Percentiles rank a stretch among this genome's conserved stretches.
phyloP scores from a whole-genome alignment of 2,113 vertebrate species.

The Gopherus evgoodei region DNA sequence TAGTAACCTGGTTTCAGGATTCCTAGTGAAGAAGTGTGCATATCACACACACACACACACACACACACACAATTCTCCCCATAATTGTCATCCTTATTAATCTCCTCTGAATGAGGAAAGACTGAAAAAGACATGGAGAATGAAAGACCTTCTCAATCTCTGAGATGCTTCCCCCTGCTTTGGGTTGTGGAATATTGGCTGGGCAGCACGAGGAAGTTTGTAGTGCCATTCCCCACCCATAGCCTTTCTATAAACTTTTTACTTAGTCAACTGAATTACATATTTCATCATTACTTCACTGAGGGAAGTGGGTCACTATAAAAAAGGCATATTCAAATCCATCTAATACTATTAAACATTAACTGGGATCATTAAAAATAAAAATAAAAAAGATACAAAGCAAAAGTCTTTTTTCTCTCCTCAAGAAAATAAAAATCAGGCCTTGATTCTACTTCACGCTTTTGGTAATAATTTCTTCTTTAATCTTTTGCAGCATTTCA shows the following conservation, averaged over 20 bases:
- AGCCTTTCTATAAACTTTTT: slow-evolving; percentile 25
- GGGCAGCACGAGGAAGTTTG: neutral
- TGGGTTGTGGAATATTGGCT: neutral
- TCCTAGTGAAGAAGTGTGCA: neutral
- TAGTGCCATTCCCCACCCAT: neutral
- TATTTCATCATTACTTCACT: neutral
- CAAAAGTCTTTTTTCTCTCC: neutral
- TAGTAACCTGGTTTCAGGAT: neutral
- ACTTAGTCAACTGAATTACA: neutral
- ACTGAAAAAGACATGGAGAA: neutral
- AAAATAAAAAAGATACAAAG: neutral
- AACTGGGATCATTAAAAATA: neutral
- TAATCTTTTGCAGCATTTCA: slow-evolving; percentile 44
- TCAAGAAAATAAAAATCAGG: neutral
- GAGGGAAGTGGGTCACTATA: too few species aligned
- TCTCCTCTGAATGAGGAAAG: neutral
- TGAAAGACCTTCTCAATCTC: slow-evolving; percentile 4
- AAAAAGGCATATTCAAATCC: neutral
- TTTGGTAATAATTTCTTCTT: slow-evolving; percentile 43
- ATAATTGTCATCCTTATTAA: neutral
- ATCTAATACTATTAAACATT: neutral
- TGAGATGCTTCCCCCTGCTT: slow-evolving; percentile 1
- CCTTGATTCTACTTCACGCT: slow-evolving; percentile 31
- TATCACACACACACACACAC: neutral
- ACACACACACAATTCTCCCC: neutral